Evolutionary conservation across 30 jellyfish, hydroid and myxozoan genomes (phyloP), one percentile per base, ranked within the genome.

Genomic region (Rhopilema esculentum): DNA sequence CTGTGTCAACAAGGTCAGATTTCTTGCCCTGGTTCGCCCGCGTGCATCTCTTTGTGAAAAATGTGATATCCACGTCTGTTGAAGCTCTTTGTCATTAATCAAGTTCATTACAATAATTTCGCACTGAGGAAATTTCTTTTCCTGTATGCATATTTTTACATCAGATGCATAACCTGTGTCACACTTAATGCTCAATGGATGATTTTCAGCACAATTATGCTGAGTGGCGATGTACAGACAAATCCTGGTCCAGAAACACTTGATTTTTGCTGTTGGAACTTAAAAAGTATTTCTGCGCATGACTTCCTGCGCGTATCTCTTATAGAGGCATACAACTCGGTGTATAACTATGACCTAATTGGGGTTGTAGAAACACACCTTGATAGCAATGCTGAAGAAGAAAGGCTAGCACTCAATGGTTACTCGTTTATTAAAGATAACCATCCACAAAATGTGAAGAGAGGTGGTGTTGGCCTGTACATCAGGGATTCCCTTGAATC

Each of bases 251-350:
- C 85, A 8, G 78, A 83, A 49, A 8, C 86, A 29, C 73, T 80
- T 53, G 62, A 82, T 69, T 29, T 82, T 69, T 83, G 92, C 50
- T 62, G 86, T 66, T 81, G 91, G 79, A 81, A 79, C 49, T 16
- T 79, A 26, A 79, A 81, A 24, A 67, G 92, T 49, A 83, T 71
- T 67, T 27, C 92, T 33, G 92, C 77, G 79, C 50, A 83, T 51
- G 78, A 83, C 62, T 83, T 68, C 48, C 33, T 68, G 40, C 8
- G 86, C 48, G 88, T 40, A 27, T 69, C 86, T 8, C 87, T 71
- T 48, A 83, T 83, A 9, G 86, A 83, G 40, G 86, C 82, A 16
- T 83, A 83, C 78, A 73, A 85, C 93, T 71, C 88, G 65, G 93
- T 64, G n/a, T 72, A 28, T 27, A 85, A 83, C 53, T 83, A 83